These are phyloP conservation scores for Nixonia krombeini DNA, from an alignment of 1,140 invertebrate genomes.

Conservation along the genomic window DNA sequence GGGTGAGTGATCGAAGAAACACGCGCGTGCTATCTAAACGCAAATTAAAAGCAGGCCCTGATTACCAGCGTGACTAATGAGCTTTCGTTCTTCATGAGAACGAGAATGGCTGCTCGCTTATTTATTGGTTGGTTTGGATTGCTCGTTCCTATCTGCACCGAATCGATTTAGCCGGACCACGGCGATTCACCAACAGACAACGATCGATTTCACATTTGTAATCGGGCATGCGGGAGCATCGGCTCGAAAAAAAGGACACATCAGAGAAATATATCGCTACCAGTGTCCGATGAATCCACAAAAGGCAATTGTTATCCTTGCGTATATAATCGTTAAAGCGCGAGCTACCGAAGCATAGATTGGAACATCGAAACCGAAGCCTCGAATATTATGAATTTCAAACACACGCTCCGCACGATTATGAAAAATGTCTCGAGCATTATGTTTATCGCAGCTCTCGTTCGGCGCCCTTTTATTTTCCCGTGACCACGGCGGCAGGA, in stretches of 20 bases:
- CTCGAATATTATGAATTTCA: slow-evolving; percentile 4
- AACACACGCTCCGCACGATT: slow-evolving; percentile 1
- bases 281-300: slow-evolving; percentile 43
- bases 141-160: slow-evolving; percentile 50
- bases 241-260: slow-evolving; percentile 37
- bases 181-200: slow-evolving; percentile 56
- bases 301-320: slow-evolving; percentile 53
- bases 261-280: slow-evolving; percentile 39
- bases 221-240: slow-evolving; percentile 52
- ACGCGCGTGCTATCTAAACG: slow-evolving; percentile 42
- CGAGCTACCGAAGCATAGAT: slow-evolving; percentile 28
- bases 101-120: slow-evolving; percentile 47
- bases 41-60: slow-evolving; percentile 61
- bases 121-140: slow-evolving; percentile 55
- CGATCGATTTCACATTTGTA: slow-evolving; percentile 66
- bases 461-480: slow-evolving; percentile 44
- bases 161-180: slow-evolving; percentile 58
- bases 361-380: slow-evolving; percentile 16
- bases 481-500: slow-evolving; percentile 45
- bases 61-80: slow-evolving; percentile 67
- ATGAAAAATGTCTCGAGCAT: slow-evolving; percentile 21
- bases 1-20: too few relatives aligned
- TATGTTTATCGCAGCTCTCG: slow-evolving; percentile 42
- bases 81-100: slow-evolving; percentile 57
- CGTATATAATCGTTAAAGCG: slow-evolving; percentile 48